Conservation (phyloP, 2,113 vertebrate genomes). For the Trochalopteron elliotii region DNA sequence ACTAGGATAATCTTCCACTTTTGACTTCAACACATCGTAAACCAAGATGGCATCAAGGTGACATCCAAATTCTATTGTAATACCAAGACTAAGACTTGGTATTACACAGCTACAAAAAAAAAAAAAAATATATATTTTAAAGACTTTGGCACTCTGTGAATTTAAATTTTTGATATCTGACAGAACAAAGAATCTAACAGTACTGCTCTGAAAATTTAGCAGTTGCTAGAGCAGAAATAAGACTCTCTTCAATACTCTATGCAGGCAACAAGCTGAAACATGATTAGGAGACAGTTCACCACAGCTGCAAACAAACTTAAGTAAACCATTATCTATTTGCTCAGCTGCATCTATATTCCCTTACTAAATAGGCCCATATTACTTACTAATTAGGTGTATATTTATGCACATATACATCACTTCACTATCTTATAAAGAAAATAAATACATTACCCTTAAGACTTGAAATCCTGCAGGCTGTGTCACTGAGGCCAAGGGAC, state of each 20-base stretch:
- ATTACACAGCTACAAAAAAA: no score
- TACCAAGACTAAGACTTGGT: neutral
- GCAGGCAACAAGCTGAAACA: neutral
- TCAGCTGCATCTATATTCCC: neutral
- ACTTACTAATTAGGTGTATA: neutral
- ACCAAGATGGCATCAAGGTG: neutral
- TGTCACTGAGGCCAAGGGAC: neutral
- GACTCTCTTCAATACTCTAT: neutral
- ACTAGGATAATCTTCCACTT: neutral
- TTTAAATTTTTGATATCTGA: neutral
- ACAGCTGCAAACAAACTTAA: neutral
- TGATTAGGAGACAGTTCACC: neutral
- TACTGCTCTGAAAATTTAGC: neutral
- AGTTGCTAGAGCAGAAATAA: neutral
- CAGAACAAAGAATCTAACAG: neutral
- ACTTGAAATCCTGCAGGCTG: neutral
- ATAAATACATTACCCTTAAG: no score
- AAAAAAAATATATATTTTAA: neutral
- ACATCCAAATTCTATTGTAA: neutral
- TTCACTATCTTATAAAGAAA: neutral
- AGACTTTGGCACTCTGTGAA: neutral
- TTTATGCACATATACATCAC: neutral
- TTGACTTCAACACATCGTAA: neutral
- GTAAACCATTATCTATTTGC: neutral
- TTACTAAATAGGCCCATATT: neutral